Evolutionary conservation across 2,113 vertebrate species (phyloP).

Genomic region (Stomatorhinus ivindoensis): DNA sequence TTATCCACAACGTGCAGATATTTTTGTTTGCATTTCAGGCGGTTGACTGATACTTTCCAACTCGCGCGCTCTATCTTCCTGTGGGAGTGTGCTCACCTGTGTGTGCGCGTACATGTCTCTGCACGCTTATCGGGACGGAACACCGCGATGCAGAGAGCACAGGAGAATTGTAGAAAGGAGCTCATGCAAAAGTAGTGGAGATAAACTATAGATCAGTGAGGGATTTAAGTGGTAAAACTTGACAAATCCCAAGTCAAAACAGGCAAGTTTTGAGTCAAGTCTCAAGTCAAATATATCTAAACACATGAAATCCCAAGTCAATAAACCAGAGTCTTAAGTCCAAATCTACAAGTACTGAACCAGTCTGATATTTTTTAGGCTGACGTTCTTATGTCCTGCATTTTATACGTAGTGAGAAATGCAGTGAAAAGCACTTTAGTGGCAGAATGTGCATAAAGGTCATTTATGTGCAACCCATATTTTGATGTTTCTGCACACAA

Average conservation of each 20-base stretch:
- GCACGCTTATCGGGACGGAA: no score
- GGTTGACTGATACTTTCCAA: no score
- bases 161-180: no score
- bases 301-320: neutral
- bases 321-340: neutral
- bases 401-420: neutral
- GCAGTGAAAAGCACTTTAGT: neutral
- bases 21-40: no score
- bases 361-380: neutral
- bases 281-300: neutral
- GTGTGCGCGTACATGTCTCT: no score
- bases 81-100: no score
- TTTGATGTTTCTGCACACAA: neutral
- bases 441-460: neutral
- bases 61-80: no score
- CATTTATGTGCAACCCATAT: neutral
- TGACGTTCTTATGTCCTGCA: neutral
- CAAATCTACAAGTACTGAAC: neutral
- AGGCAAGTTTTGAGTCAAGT: neutral
- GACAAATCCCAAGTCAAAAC: neutral
- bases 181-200: neutral
- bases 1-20: no score
- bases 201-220: neutral
- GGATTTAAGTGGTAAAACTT: neutral
- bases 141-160: no score